Percentiles rank a stretch among this genome's conserved stretches.
These are phyloP conservation scores for Amphipoea oculea DNA, from an alignment of 2,888 invertebrate species.

Conservation along the genomic window DNA sequence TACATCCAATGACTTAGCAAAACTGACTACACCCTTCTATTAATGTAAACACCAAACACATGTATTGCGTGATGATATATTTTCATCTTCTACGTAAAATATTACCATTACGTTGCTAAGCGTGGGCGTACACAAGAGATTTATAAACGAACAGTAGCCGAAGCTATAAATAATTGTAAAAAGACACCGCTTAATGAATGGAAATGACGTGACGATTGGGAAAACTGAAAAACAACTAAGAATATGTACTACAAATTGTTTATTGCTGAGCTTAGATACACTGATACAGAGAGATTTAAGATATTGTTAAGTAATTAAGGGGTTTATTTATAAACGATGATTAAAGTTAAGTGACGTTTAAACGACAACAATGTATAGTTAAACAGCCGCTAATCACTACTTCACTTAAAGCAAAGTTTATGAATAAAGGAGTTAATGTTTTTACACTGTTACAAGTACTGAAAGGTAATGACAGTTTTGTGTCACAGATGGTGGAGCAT, in stretches of 20 bases:
- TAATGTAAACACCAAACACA: slow-evolving; percentile 55
- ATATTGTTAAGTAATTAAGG: no score
- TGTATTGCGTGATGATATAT: slow-evolving; percentile 63
- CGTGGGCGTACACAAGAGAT: slow-evolving; percentile 69
- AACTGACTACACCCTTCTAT: slow-evolving; percentile 56
- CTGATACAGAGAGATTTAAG: slow-evolving; percentile 2
- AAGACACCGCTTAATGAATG: slow-evolving; percentile 66
- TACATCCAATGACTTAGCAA: slow-evolving; percentile 54
- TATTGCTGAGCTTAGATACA: neutral
- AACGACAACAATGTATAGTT: no score
- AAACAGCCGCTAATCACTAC: no score
- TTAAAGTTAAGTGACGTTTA: no score
- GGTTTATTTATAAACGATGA: no score
- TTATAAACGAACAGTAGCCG: slow-evolving; percentile 66
- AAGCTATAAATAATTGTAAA: slow-evolving; percentile 68
- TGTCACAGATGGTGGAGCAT: slow-evolving; percentile 22
- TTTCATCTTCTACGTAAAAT: slow-evolving; percentile 66
- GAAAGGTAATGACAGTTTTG: slow-evolving; percentile 22
- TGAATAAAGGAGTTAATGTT: no score
- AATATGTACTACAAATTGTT: slow-evolving; percentile 17
- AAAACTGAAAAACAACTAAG: slow-evolving; percentile 9
- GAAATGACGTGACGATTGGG: slow-evolving; percentile 48
- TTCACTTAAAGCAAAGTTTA: no score
- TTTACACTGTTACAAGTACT: slow-evolving; percentile 18
- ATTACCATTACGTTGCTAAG: slow-evolving; percentile 57